phyloP scores from a whole-genome alignment of 35 echinoderm and acorn worm genomes.

The Ophiothrix spiculata region DNA sequence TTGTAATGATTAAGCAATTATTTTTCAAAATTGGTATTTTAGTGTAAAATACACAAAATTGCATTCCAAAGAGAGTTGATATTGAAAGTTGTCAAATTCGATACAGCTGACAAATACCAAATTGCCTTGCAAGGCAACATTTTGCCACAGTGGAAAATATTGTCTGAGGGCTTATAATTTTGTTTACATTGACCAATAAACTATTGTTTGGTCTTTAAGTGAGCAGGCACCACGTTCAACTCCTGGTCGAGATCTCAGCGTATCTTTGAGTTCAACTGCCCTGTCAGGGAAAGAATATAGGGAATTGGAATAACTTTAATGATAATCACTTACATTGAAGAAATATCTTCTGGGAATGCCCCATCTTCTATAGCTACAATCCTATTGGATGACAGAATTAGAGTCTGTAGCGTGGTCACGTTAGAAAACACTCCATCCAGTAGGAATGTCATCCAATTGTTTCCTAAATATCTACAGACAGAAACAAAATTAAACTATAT shows the following conservation, averaged over 20 bases:
- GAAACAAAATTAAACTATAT: background rate
- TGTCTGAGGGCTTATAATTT: background rate
- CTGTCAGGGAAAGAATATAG: too few species aligned
- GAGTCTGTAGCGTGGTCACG: slow-evolving; percentile 42
- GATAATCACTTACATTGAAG: slow-evolving; percentile 50
- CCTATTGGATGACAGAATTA: slow-evolving; percentile 35
- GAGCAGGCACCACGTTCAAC: too few species aligned
- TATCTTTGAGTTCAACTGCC: too few species aligned
- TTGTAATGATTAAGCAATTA: too few species aligned
- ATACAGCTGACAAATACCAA: background rate
- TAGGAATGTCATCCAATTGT: slow-evolving; percentile 66
- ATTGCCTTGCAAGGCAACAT: background rate
- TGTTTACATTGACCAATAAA: too few species aligned
- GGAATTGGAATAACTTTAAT: background rate
- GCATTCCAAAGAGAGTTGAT: too few species aligned
- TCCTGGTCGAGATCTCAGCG: too few species aligned
- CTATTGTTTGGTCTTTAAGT: too few species aligned
- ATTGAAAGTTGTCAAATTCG: background rate
- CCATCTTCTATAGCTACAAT: slow-evolving; percentile 83
- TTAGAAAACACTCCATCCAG: slow-evolving; percentile 74
- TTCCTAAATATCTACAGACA: slow-evolving; percentile 34
- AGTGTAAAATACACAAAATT: too few species aligned
- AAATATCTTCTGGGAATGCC: slow-evolving; percentile 62
- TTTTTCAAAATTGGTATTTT: too few species aligned
- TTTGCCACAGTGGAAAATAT: background rate